Evolutionary conservation across 1,140 invertebrate genomes (phyloP).

Genomic region (Arctopsyche grandis): DNA sequence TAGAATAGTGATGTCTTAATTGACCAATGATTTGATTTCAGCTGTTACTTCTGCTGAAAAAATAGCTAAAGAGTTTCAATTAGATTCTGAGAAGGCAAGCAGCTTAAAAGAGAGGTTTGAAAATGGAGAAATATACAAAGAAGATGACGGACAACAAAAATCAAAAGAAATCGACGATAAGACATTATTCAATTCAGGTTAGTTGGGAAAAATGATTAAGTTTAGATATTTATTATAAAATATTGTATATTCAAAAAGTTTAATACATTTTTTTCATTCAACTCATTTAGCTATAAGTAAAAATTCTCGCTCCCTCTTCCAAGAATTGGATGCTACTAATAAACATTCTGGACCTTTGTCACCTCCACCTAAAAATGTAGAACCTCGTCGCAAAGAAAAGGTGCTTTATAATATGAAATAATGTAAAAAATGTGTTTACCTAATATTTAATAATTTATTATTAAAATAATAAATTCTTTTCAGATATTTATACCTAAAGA

Average conservation of each 20-base stretch:
- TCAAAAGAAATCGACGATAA: conserved; percentile 76
- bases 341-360: conserved; percentile 64
- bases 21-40: conserved; percentile 52
- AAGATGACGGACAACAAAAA: conserved; percentile 66
- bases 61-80: conserved; percentile 65
- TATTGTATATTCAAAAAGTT: not conserved
- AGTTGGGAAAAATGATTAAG: not conserved
- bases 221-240: not conserved
- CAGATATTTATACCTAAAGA: conserved; percentile 72
- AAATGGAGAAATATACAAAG: conserved; percentile 77
- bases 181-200: conserved; percentile 85
- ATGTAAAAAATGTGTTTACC: conserved; percentile 9
- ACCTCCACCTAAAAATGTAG: conserved; percentile 60
- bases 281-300: conserved; percentile 86
- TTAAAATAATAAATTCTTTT: not conserved
- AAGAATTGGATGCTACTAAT: conserved; percentile 82
- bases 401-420: conserved; percentile 58
- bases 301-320: conserved; percentile 85
- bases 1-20: not conserved
- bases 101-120: conserved; percentile 86
- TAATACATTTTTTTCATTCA: conserved; percentile 17
- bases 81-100: conserved; percentile 73
- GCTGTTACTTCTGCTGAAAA: conserved; percentile 72
- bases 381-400: conserved; percentile 68
- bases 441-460: not conserved